A percentile compares a stretch with the other conserved stretches of the same genome.
phyloP scores from a whole-genome alignment of 1,140 invertebrate genomes.

The Glossosoma conforme region DNA sequence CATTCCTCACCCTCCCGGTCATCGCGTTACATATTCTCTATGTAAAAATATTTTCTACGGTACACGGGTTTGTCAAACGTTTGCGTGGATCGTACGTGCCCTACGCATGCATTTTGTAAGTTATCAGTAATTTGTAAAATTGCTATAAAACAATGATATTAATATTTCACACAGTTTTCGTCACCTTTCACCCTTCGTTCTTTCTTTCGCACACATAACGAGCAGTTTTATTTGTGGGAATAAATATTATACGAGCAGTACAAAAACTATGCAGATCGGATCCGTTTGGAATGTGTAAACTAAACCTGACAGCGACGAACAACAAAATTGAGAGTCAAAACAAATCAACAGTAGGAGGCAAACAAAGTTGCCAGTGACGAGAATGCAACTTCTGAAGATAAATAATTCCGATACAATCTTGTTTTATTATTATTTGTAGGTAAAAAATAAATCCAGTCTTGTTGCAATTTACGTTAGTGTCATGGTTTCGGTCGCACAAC shows the following conservation, averaged over 20 bases:
- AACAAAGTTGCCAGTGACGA: conserved; percentile 2
- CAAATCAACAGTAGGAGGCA: conserved; percentile 1
- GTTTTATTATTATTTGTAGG: no score
- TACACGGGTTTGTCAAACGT: conserved; percentile 15
- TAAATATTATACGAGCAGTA: conserved; percentile 3
- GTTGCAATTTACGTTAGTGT: no score
- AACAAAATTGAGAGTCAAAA: neutral
- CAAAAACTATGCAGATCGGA: conserved; percentile 3
- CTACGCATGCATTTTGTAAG: neutral
- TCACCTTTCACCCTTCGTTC: conserved; percentile 2
- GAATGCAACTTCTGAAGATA: no score
- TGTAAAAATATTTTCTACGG: conserved; percentile 25
- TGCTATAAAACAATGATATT: conserved; percentile 22
- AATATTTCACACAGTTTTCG: conserved; percentile 1
- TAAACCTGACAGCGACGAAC: conserved; percentile 8
- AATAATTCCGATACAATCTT: no score
- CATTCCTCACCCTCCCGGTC: conserved; percentile 21
- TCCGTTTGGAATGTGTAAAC: conserved; percentile 14
- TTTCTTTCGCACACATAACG: neutral
- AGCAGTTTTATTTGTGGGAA: conserved; percentile 14
- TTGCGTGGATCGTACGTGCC: neutral
- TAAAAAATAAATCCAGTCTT: no score
- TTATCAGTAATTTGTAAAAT: conserved; percentile 17
- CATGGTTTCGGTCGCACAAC: no score
- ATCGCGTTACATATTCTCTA: conserved; percentile 29